Conservation (phyloP, 1,140 invertebrate species). For the Cherax destructor region DNA sequence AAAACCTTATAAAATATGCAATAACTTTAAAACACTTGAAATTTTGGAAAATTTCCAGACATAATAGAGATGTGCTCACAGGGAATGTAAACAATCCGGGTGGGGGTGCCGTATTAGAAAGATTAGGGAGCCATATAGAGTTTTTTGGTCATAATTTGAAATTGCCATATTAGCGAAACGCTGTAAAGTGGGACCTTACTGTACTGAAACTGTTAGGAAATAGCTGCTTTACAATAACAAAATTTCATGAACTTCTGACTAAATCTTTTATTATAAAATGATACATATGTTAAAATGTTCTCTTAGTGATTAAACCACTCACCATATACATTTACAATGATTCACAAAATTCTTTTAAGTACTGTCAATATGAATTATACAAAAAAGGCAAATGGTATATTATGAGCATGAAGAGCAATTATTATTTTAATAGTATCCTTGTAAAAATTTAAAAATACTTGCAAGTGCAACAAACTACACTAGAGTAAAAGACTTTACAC, state of each 20-base stretch:
- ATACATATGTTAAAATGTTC: slow-evolving; percentile 2
- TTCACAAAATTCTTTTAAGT: not conserved
- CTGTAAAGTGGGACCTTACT: too few relatives aligned
- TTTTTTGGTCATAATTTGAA: too few relatives aligned
- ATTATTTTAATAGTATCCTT: not conserved
- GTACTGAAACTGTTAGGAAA: not conserved
- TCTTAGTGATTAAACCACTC: not conserved
- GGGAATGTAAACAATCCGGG: too few relatives aligned
- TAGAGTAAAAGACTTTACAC: not conserved
- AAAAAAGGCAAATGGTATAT: slow-evolving; percentile 5
- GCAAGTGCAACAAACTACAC: slow-evolving; percentile 1
- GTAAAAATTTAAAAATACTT: not conserved
- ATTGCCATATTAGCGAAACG: too few relatives aligned
- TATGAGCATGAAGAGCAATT: not conserved
- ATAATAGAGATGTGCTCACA: too few relatives aligned
- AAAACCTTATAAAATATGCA: too few relatives aligned
- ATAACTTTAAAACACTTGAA: too few relatives aligned
- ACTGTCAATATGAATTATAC: not conserved
- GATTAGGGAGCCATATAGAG: too few relatives aligned
- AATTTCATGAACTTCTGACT: not conserved
- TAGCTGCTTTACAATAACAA: not conserved
- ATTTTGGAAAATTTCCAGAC: too few relatives aligned
- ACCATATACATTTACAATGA: not conserved
- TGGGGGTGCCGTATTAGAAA: too few relatives aligned
- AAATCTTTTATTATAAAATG: slow-evolving; percentile 8